Evolutionary conservation across 2,113 vertebrate species (phyloP).

Genomic region (Gila orcuttii): DNA sequence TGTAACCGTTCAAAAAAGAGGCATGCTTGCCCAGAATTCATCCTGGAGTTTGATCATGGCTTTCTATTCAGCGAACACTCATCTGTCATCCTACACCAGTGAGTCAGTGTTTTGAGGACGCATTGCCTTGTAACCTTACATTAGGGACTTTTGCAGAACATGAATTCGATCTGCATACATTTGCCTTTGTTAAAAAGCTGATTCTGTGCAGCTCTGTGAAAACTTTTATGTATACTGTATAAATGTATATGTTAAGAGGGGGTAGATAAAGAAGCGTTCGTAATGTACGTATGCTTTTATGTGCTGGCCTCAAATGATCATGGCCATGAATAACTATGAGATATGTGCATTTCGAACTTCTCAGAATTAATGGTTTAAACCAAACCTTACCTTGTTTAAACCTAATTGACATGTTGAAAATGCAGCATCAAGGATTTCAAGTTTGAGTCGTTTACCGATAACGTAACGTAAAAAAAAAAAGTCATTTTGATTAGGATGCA

Average conservation of each 20-base stretch:
- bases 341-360: not conserved
- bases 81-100: conserved; percentile 46
- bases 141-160: conserved; percentile 38
- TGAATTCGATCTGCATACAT: conserved; percentile 41
- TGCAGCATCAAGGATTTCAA: not conserved
- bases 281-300: not conserved
- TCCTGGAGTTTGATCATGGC: conserved; percentile 22
- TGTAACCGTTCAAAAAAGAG: conserved; percentile 33
- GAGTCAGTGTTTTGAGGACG: conserved; percentile 50
- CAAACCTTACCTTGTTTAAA: not conserved
- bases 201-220: not conserved
- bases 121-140: conserved; percentile 27
- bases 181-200: conserved; percentile 11
- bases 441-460: not conserved
- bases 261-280: not conserved
- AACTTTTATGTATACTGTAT: not conserved
- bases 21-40: conserved; percentile 14
- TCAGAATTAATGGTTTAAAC: not conserved
- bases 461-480: too few relatives aligned
- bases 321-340: not conserved
- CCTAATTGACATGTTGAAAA: not conserved
- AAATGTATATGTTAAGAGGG: not conserved
- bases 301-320: not conserved
- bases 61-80: conserved; percentile 42
- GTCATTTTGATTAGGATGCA: not conserved